A percentile compares a stretch with the other conserved stretches of the same genome.
Conservation (phyloP, 2,888 invertebrate species). For the Eristalinus aeneus region DNA sequence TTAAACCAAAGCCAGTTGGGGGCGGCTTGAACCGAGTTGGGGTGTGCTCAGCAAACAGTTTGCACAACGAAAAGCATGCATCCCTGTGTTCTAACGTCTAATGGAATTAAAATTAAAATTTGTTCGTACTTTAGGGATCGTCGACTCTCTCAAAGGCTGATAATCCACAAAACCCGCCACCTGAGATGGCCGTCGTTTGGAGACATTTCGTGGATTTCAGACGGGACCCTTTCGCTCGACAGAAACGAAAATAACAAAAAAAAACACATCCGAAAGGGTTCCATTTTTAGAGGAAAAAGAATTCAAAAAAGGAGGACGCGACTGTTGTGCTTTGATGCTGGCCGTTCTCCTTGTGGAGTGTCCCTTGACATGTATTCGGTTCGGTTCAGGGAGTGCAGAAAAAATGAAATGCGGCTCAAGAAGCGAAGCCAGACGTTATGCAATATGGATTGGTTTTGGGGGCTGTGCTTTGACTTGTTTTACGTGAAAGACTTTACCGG, state of each 20-base stretch:
- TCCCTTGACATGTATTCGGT: background rate
- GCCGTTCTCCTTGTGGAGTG: background rate
- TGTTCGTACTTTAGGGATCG: slow-evolving; percentile 22
- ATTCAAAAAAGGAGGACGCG: background rate
- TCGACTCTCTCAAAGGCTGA: slow-evolving; percentile 29
- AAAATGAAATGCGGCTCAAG: background rate
- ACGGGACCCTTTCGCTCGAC: background rate
- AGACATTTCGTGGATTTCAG: slow-evolving; percentile 10
- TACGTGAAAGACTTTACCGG: background rate
- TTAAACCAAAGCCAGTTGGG: slow-evolving; percentile 4
- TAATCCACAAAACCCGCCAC: slow-evolving; percentile 32
- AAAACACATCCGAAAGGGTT: too few species aligned
- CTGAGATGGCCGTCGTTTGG: background rate
- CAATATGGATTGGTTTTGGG: background rate
- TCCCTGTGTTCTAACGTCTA: slow-evolving; percentile 28
- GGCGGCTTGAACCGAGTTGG: background rate
- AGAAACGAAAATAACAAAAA: too few species aligned
- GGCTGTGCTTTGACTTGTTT: background rate
- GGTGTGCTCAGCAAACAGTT: background rate
- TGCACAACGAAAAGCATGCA: background rate
- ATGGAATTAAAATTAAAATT: slow-evolving; percentile 66
- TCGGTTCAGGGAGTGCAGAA: too few species aligned
- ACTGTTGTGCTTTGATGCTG: background rate
- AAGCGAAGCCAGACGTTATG: background rate
- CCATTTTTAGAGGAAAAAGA: too few species aligned